These are phyloP conservation scores for Pocillopora grandis DNA, from an alignment of 92 coral and sea anemone species.

Conservation along the genomic window DNA sequence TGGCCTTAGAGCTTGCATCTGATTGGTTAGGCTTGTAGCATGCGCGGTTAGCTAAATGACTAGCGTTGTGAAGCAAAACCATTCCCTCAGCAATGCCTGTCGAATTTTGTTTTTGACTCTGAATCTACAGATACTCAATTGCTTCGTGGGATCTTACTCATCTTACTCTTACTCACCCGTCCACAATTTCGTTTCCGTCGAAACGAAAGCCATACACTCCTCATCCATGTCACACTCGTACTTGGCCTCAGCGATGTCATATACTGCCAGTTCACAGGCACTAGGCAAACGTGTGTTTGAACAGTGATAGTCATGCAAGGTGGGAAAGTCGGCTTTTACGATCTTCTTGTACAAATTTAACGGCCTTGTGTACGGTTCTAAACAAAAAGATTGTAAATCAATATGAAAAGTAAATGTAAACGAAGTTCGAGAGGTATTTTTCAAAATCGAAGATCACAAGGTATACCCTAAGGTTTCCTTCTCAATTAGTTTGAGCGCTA, in stretches of 20 bases:
- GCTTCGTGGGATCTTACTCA: constrained; percentile 14
- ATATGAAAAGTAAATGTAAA: too few species aligned
- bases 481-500: too few species aligned
- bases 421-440: too few species aligned
- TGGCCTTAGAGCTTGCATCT: too few species aligned
- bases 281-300: constrained; percentile 62
- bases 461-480: too few species aligned
- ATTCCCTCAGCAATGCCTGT: not conserved
- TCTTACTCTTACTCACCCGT: constrained; percentile 51
- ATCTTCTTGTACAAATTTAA: constrained; percentile 29
- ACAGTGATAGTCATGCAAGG: constrained; percentile 83
- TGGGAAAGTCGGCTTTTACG: constrained; percentile 85
- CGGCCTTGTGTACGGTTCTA: constrained; percentile 16
- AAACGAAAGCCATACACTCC: constrained; percentile 80
- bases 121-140: too few species aligned
- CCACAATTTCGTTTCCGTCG: constrained; percentile 75
- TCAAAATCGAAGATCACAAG: too few species aligned
- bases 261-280: constrained; percentile 80
- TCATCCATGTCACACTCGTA: constrained; percentile 70
- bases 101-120: too few species aligned
- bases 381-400: not conserved
- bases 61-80: too few species aligned
- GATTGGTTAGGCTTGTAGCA: too few species aligned
- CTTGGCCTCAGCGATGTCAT: constrained; percentile 80
- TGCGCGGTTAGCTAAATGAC: too few species aligned